A percentile compares a stretch with the other conserved stretches of the same genome.
These are phyloP conservation scores for Bactericera cockerelli DNA, from an alignment of 1,140 invertebrate genomes.

Conservation along the genomic window DNA sequence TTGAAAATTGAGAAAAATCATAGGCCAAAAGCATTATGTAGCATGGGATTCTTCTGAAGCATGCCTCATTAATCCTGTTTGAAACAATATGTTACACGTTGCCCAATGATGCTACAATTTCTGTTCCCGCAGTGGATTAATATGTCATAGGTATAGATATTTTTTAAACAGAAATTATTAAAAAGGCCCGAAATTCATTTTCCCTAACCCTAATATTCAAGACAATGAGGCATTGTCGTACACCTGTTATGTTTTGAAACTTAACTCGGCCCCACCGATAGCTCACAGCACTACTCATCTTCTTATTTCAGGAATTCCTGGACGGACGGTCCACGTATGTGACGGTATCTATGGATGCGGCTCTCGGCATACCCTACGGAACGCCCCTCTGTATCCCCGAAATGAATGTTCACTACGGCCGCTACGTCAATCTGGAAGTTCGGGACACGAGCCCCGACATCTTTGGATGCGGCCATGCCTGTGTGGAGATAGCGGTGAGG, in stretches of 20 bases:
- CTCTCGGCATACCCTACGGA: slow-evolving; percentile 30
- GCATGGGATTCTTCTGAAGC: neutral
- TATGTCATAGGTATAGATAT: too few relatives aligned
- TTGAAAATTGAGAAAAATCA: neutral
- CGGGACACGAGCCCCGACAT: slow-evolving; percentile 22
- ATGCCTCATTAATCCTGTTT: neutral
- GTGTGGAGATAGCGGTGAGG: slow-evolving; percentile 35
- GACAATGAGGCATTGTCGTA: too few relatives aligned
- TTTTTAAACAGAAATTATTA: too few relatives aligned
- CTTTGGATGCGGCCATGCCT: slow-evolving; percentile 27
- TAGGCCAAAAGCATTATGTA: neutral
- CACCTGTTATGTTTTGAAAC: too few relatives aligned
- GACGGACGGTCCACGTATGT: slow-evolving; percentile 33
- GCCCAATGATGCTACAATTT: neutral
- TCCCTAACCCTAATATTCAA: too few relatives aligned
- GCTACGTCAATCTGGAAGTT: slow-evolving; percentile 28
- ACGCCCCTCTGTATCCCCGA: slow-evolving; percentile 33
- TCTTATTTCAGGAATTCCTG: slow-evolving; percentile 36
- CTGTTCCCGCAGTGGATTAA: too few relatives aligned
- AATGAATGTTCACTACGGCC: slow-evolving; percentile 33
- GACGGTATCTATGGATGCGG: slow-evolving; percentile 33
- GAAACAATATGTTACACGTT: neutral
- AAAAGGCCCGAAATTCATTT: too few relatives aligned
- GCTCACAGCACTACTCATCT: too few relatives aligned
- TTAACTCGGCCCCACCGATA: too few relatives aligned